A percentile compares a stretch with the other conserved stretches of the same genome.
phyloP scores from a whole-genome alignment of 2,888 invertebrate species.

The Drosophila merina region DNA sequence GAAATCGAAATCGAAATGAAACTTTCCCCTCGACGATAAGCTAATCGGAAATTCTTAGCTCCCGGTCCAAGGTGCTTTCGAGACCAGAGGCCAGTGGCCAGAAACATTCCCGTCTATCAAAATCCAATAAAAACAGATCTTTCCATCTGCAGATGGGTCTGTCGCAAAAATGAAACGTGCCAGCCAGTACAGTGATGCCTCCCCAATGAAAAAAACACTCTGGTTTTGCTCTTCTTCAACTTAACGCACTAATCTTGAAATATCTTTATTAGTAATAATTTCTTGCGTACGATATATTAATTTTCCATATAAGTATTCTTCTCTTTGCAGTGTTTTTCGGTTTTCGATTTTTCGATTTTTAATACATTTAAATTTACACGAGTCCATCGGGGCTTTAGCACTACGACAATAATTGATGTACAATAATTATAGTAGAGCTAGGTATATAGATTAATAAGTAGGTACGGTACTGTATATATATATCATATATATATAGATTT shows the following conservation, averaged over 20 bases:
- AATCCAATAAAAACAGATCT: conserved; percentile 17
- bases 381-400: conserved; percentile 54
- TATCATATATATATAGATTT: conserved; percentile 37
- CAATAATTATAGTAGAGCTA: conserved; percentile 57
- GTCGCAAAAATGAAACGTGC: conserved; percentile 27
- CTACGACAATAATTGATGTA: conserved; percentile 78
- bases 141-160: conserved; percentile 25
- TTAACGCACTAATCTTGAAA: conserved; percentile 75
- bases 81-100: conserved; percentile 33
- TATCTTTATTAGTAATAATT: conserved; percentile 73
- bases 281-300: conserved; percentile 70
- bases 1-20: conserved; percentile 10
- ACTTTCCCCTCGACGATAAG: conserved; percentile 38
- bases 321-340: conserved; percentile 33
- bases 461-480: conserved; percentile 10
- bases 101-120: conserved; percentile 28
- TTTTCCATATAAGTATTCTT: conserved; percentile 66
- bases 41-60: conserved; percentile 33
- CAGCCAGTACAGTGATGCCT: conserved; percentile 6
- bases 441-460: conserved; percentile 39
- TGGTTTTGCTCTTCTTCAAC: conserved; percentile 71
- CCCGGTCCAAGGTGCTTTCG: conserved; percentile 45
- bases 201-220: conserved; percentile 9
- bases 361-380: conserved; percentile 76
- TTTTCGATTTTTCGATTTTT: conserved; percentile 38